These are phyloP conservation scores for Strigamia transsilvanica DNA, from an alignment of 2,888 invertebrate species.

Conservation along the genomic window DNA sequence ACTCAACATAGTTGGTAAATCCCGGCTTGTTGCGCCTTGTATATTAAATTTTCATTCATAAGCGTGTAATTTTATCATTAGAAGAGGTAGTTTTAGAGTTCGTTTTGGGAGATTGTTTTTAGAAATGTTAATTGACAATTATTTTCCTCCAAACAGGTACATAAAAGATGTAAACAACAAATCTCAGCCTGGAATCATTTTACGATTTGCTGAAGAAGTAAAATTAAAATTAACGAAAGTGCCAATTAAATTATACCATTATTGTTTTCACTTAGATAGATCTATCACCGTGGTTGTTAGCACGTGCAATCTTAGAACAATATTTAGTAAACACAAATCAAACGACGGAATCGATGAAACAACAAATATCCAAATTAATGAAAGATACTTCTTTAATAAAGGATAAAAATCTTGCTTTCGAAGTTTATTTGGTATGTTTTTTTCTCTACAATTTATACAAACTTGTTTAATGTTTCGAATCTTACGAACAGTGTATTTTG, in stretches of 20 bases:
- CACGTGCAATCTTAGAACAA: constrained; percentile 3
- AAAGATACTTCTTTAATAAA: constrained; percentile 78
- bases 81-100: no score
- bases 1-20: no score
- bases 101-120: background rate
- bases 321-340: background rate
- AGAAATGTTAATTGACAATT: background rate
- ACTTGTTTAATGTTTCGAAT: constrained; percentile 57
- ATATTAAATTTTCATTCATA: no score
- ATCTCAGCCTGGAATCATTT: background rate
- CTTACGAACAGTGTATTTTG: constrained; percentile 73
- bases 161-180: background rate
- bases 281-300: constrained; percentile 14
- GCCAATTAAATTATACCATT: background rate
- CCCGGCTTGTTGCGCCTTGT: no score
- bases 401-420: constrained; percentile 75
- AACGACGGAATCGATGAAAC: constrained; percentile 62
- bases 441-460: background rate
- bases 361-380: constrained; percentile 68
- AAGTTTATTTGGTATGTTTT: constrained; percentile 74
- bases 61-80: no score
- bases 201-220: constrained; percentile 7
- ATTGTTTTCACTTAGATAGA: background rate
- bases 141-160: background rate
- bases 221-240: background rate